Percentiles rank a stretch among this genome's conserved stretches.
phyloP scores from a whole-genome alignment of 2,113 vertebrate species.

The Sylvilagus bachmani region DNA sequence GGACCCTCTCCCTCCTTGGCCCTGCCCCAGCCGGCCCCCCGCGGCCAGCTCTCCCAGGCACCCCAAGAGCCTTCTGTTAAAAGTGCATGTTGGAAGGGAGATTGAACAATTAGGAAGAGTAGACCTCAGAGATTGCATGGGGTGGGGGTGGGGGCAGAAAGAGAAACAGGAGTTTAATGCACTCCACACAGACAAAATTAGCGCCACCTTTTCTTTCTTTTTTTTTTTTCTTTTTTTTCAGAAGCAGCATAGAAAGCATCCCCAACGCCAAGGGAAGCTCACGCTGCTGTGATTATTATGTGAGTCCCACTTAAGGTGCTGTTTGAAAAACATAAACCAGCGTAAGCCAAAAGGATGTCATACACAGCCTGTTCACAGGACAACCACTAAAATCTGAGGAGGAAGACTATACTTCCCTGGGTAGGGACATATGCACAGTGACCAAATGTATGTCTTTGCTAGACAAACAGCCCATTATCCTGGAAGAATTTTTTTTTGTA shows the following conservation, averaged over 20 bases:
- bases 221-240: neutral
- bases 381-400: neutral
- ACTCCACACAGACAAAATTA: neutral
- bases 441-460: neutral
- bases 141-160: neutral
- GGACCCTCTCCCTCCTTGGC: slow-evolving; percentile 47
- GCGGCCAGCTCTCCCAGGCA: neutral
- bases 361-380: neutral
- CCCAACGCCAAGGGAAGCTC: neutral
- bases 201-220: neutral
- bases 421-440: neutral
- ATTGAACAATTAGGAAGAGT: slow-evolving; percentile 44
- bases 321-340: slow-evolving; percentile 26
- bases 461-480: neutral
- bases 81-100: slow-evolving; percentile 58
- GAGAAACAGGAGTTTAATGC: neutral
- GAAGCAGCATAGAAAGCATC: neutral
- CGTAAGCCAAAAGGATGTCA: neutral
- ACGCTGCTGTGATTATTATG: slow-evolving; percentile 2
- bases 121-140: slow-evolving; percentile 41
- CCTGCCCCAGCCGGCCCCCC: neutral
- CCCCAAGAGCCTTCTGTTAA: neutral
- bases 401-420: neutral
- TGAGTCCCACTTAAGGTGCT: neutral
- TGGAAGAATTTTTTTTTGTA: neutral